Conservation (phyloP, 2,888 invertebrate genomes). For the Papilio demoleus region DNA sequence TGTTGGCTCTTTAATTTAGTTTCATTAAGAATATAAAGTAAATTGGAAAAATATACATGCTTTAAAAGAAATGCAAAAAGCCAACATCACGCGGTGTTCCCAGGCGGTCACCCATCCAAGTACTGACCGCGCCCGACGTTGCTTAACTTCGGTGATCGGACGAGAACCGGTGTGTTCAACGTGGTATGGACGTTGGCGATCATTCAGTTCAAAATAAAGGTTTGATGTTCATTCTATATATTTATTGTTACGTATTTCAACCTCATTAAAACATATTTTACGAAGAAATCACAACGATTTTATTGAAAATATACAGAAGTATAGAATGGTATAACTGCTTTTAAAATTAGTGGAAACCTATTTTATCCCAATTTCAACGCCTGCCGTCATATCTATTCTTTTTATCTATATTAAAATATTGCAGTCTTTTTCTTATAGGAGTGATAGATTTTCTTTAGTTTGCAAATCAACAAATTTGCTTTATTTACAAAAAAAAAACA, state of each 20-base stretch:
- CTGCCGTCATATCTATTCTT: not conserved
- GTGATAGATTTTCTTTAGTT: not conserved
- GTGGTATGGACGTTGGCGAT: conserved; percentile 56
- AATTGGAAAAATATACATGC: no score
- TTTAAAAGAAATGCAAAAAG: not conserved
- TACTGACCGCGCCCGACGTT: conserved; percentile 57
- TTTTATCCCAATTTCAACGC: not conserved
- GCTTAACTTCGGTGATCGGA: conserved; percentile 59
- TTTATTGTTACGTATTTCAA: no score
- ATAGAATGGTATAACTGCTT: no score
- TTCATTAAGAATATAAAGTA: no score
- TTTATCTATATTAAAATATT: not conserved
- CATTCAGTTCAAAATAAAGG: no score
- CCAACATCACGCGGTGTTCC: conserved; percentile 56
- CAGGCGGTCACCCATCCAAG: conserved; percentile 64
- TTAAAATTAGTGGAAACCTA: no score
- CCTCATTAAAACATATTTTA: no score
- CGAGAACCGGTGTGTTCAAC: conserved; percentile 58
- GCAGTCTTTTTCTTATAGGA: not conserved
- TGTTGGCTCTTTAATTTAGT: no score
- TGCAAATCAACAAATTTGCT: not conserved
- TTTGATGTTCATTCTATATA: no score
- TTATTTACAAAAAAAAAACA: conserved; percentile 17
- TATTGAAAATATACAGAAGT: no score
- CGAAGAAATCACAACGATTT: no score